Percentiles rank a stretch among this genome's conserved stretches.
Conservation (phyloP, 53 echinoderm and acorn worm species). For the Pentamera pediparva region DNA sequence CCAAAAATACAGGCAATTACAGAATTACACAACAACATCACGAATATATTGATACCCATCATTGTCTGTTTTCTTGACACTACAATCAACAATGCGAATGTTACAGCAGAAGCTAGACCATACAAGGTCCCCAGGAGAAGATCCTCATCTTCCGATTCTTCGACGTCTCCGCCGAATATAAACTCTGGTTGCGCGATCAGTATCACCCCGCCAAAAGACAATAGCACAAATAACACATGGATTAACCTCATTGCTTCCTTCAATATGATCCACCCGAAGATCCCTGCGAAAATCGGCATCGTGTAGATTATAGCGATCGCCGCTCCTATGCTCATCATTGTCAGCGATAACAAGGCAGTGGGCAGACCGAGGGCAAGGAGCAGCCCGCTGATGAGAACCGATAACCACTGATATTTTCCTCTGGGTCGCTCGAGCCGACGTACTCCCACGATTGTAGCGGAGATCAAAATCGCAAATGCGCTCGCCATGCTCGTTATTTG, state of each 20-base stretch:
- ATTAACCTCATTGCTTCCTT: conserved; percentile 16
- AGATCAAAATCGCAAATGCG: not conserved
- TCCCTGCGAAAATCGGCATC: conserved; percentile 28
- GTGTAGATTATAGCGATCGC: conserved; percentile 21
- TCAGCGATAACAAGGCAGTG: not conserved
- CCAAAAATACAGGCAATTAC: not conserved
- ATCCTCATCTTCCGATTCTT: conserved; percentile 1
- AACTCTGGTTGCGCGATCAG: conserved; percentile 20
- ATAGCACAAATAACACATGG: not conserved
- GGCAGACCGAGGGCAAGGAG: not conserved
- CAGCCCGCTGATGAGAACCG: not conserved
- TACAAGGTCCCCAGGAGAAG: not conserved
- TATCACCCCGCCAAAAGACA: conserved; percentile 10
- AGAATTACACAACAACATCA: conserved; percentile 12
- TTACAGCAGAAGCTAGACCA: conserved; percentile 6
- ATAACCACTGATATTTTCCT: not conserved
- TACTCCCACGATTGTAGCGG: not conserved
- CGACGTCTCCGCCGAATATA: not conserved
- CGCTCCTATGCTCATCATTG: not conserved
- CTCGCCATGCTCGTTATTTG: conserved; percentile 1
- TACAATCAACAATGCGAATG: not conserved
- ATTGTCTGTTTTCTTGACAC: conserved; percentile 13
- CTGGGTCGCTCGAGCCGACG: not conserved
- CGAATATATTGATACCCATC: not conserved
- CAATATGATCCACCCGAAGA: conserved; percentile 20